Evolutionary conservation across 2,113 vertebrate genomes (phyloP), one percentile per base, ranked within the genome.

Genomic region (Myiozetetes cayanensis): DNA sequence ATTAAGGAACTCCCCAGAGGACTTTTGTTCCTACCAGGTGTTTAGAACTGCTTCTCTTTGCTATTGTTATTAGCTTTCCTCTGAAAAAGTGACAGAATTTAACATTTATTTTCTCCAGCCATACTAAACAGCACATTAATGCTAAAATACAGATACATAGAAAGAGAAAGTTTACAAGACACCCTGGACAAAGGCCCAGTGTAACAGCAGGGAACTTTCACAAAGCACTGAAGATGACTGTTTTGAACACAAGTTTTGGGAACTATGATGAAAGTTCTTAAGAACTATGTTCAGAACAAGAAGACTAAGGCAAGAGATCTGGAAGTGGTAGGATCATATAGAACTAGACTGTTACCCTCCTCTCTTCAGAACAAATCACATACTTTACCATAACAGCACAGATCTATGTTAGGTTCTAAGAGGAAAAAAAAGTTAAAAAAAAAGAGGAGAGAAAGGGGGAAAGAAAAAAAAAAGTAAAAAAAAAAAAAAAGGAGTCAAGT

Each of bases 21-120:
- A 78, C 66, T 94, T 97, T 61, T 90, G 82, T 82, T 95, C 52
- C 68, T 94, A 86, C 89, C 97, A 96, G 95, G 94, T 97, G 94
- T 90, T 95, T 70, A 91, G 50, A 92, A 83, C 39, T 44, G 74
- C 12, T 89, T 66, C 72, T 91, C 65, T 92, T 41, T 85, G 39
- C 73, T 77, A 61, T 75, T 93, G 85, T 86, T 85, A 86, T 35
- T 77, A 89, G 59, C 46, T 58, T 79, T 81, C 67, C 91, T 78
- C 61, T 37, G 56, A 90, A 72, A 90, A 23, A 85, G 10, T 13
- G 33, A 65, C 46, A 58, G 27, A 52, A 73, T 49, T 77, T 76
- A 53, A 72, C 25, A 80, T 49, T 74, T 87, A 14, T 93, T 93
- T 95, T 92, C 62, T 82, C 35, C 55, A 85, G 70, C 22, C 23